Base-by-base conservation (phyloP, 2,797 vertebrate genomes). In the Linurgus olivaceus region DNA sequence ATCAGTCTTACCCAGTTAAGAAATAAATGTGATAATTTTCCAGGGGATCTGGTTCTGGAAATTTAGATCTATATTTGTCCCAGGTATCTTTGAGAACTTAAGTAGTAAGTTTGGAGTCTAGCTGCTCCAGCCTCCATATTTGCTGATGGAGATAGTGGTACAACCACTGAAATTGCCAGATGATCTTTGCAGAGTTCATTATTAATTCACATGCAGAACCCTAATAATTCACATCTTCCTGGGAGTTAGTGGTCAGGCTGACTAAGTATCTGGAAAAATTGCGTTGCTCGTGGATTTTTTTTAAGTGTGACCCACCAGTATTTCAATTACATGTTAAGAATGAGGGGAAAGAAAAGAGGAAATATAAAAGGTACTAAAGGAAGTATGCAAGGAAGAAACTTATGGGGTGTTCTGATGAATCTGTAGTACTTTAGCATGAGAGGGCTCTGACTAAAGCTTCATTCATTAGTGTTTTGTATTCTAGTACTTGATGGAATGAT, bases 391-490 rank as follows among this genome's bases (percentile, higher is more conserved):
- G 9, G 11, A 80, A 63, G 31, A 25, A 74, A n/a, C 4, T 35
- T 47, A 28, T 82, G 11, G 24, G 23, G 8, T 40, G 5, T 71
- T 76, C 65, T 61, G 35, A 47, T 1, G 2, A 52, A 50, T 58
- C 37, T 45, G 2, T 47, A 65, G 33, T 71, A 74, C 15, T 82
- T 70, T 76, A 84, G 38, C 26, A 62, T 12, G 8, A 77, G 14
- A 59, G 12, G 17, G 47, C 21, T 33, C 6, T 65, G 54, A 58
- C 33, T 54, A 78, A 75, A 75, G 1, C 7, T 58, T 86, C 42
- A 50, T 58, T 80, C 10, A 35, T 81, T 75, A 76, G 28, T 63
- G 28, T 15, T 92, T 90, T 29, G 24, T 83, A 19, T 74, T 88
- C 44, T 61, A 66, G 29, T 29, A 47, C 12, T 9, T 33, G 24